phyloP scores from a whole-genome alignment of 2,888 invertebrate genomes.

The Drosophila phalerata region DNA sequence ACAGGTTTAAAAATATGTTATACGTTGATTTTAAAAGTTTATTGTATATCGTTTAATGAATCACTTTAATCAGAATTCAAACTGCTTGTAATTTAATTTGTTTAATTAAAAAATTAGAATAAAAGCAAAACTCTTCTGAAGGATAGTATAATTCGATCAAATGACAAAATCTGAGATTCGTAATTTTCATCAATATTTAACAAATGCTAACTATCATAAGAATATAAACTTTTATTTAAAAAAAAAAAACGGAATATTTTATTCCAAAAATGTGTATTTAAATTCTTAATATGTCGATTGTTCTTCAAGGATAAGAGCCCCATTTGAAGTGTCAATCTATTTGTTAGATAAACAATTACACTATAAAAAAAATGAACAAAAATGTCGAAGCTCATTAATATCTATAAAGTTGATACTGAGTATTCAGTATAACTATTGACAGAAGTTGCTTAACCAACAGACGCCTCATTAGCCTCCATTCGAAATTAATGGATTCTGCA shows the following conservation, averaged over 20 bases:
- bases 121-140: no score
- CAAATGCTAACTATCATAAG: no score
- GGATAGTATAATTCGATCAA: no score
- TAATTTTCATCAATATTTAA: no score
- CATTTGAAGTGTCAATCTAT: constrained; percentile 12
- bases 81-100: no score
- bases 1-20: constrained; percentile 24
- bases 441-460: constrained; percentile 41
- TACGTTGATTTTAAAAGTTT: no score
- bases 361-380: constrained; percentile 12
- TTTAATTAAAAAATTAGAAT: no score
- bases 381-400: constrained; percentile 42
- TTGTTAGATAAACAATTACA: constrained; percentile 10
- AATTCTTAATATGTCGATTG: neutral
- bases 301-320: constrained; percentile 8
- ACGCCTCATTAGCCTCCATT: constrained; percentile 59
- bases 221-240: no score
- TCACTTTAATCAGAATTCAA: neutral
- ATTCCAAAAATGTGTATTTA: neutral
- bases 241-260: no score
- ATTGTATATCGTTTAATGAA: neutral
- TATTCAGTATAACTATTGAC: constrained; percentile 35
- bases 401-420: constrained; percentile 26
- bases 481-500: constrained; percentile 52
- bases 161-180: no score